Evolutionary conservation across 2,113 vertebrate species (phyloP), one percentile per base, ranked within the genome.

Genomic region (Semicossyphus pulcher): DNA sequence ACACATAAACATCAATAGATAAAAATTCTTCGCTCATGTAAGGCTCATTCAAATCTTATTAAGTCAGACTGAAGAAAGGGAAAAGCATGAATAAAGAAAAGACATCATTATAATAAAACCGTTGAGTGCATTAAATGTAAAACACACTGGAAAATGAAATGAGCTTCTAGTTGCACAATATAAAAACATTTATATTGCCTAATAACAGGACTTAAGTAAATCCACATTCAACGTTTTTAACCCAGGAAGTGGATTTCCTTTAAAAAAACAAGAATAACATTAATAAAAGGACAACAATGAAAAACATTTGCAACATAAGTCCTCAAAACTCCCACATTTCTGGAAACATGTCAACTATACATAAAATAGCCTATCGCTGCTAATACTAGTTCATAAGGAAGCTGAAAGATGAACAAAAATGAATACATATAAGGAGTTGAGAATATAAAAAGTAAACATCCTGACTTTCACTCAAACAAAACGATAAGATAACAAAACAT

Each of bases 371-470:
- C 66, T 76, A 76, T 3, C 2, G 28, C 59, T 53, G 37, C 70
- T 76, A 65, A 70, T 39, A 65, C 65, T 64, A 81, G 54, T 52
- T 60, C 49, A 42, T 68, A 74, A 80, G 29, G 47, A 85, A 85
- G 78, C 72, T 29, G 52, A 82, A 72, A 82, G 71, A 56, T 54
- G 56, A 47, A 79, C 68, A 68, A 36, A 73, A 81, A 72, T 10
- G 58, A 62, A 61, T 86, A 88, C 89, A 89, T 89, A 88, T 84
- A 92, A 93, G 78, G 20, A 94, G 80, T 84, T 76, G 81, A 85
- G 80, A 86, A 87, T 90, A 89, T 84, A 93, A 91, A 92, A 94
- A 92, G 93, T 93, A 94, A 94, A 94, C 93, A 93, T 94, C 83
- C 79, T 92, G 93, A 94, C 93, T 93, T 93, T 91, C 91, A 91